These are phyloP conservation scores for Phycodurus eques DNA, from an alignment of 2,113 vertebrate species.

Conservation along the genomic window DNA sequence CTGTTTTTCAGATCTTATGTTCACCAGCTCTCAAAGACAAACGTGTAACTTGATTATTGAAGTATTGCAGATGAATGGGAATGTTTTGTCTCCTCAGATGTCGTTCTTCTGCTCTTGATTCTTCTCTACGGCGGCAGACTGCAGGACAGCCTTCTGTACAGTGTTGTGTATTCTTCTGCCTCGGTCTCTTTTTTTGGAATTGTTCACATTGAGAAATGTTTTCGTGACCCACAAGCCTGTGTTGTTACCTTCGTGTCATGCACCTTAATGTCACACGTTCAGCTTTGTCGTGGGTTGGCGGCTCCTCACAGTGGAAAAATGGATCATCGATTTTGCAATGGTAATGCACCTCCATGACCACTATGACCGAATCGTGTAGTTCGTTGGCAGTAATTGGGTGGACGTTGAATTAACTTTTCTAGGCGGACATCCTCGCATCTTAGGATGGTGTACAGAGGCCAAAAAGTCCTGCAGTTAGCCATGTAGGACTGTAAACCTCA, in stretches of 20 bases:
- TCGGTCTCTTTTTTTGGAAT: not conserved
- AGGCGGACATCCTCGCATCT: no score
- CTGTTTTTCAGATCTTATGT: not conserved
- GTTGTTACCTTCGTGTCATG: not conserved
- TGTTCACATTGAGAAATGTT: not conserved
- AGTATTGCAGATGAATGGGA: not conserved
- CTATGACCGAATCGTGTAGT: no score
- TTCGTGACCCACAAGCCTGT: not conserved
- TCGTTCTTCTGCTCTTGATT: constrained; percentile 81
- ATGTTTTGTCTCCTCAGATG: constrained; percentile 73
- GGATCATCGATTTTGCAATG: constrained; percentile 89
- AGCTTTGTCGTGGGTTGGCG: constrained; percentile 85
- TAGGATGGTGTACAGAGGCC: no score
- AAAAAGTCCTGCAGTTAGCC: no score
- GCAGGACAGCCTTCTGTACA: constrained; percentile 73
- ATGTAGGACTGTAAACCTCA: no score
- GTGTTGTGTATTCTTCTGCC: constrained; percentile 75
- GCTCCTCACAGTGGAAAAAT: constrained; percentile 79
- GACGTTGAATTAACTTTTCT: no score
- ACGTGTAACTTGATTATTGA: not conserved
- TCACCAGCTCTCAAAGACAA: no score
- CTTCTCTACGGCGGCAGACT: constrained; percentile 79
- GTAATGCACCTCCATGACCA: constrained; percentile 55
- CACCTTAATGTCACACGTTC: constrained; percentile 45
- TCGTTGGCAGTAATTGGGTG: no score